Evolutionary conservation across 53 echinoderm and acorn worm species (phyloP).

Genomic region (Arbacia lixula): DNA sequence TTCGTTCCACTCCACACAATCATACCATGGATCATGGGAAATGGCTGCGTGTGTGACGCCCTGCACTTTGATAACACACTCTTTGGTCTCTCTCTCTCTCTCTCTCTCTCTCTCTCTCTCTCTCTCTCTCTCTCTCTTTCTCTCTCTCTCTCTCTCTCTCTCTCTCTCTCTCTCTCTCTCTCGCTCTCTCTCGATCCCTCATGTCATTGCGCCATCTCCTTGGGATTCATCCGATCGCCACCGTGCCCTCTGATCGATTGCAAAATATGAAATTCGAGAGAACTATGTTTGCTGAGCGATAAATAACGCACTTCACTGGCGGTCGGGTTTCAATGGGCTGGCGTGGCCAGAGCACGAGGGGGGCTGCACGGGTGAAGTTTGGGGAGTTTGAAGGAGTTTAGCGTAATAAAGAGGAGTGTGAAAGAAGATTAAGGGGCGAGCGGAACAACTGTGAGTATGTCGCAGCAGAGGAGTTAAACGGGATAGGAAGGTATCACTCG

Average conservation of each 20-base stretch:
- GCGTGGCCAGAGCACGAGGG: not conserved
- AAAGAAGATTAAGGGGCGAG: too few relatives aligned
- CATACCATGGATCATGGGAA: too few relatives aligned
- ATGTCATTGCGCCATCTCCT: not conserved
- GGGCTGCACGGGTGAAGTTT: not conserved
- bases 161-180: not conserved
- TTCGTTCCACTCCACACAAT: too few relatives aligned
- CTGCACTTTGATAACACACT: too few relatives aligned
- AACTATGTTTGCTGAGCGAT: slow-evolving; percentile 34
- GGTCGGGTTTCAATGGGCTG: not conserved
- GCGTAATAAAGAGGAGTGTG: too few relatives aligned
- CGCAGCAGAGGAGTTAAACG: too few relatives aligned
- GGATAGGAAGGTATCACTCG: too few relatives aligned
- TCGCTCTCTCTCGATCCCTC: not conserved
- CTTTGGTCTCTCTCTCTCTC: not conserved
- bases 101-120: not conserved
- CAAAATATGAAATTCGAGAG: slow-evolving; percentile 44
- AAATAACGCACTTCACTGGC: slow-evolving; percentile 7
- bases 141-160: not conserved
- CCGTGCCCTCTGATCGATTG: slow-evolving; percentile 17
- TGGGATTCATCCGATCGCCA: slow-evolving; percentile 4
- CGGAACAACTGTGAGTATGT: too few relatives aligned
- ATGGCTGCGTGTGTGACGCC: too few relatives aligned
- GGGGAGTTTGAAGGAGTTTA: not conserved
- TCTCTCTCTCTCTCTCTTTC: too few relatives aligned